A percentile compares a stretch with the other conserved stretches of the same genome.
Conservation (phyloP, 2,888 invertebrate genomes). For the Electrophaes corylata region DNA sequence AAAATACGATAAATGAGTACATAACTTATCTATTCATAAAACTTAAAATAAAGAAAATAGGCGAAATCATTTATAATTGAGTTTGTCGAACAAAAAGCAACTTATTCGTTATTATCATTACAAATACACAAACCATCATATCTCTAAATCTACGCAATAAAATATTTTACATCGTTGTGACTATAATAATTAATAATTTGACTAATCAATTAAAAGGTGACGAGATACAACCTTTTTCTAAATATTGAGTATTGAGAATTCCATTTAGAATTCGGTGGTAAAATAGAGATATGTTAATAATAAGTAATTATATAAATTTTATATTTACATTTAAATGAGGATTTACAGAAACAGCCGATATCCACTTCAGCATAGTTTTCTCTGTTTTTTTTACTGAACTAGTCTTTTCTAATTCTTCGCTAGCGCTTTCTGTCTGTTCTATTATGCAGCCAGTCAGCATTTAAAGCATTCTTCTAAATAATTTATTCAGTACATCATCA, state of each 20-base stretch:
- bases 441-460: not conserved
- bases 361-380: conserved; percentile 4
- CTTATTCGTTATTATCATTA: conserved; percentile 26
- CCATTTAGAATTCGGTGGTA: conserved; percentile 67
- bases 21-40: not conserved
- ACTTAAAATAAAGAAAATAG: conserved; percentile 4
- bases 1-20: conserved; percentile 3
- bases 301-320: conserved; percentile 19
- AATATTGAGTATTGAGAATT: conserved; percentile 67
- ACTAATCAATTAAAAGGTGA: conserved; percentile 68
- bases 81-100: conserved; percentile 31
- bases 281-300: conserved; percentile 61
- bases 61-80: conserved; percentile 26
- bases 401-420: not conserved
- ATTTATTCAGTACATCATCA: conserved; percentile 42
- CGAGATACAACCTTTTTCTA: conserved; percentile 57
- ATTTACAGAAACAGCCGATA: conserved; percentile 3
- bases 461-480: conserved; percentile 7
- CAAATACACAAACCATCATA: conserved; percentile 18
- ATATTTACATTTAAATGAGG: conserved; percentile 35
- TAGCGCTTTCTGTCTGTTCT: not conserved
- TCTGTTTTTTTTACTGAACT: not conserved
- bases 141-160: conserved; percentile 33
- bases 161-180: conserved; percentile 49
- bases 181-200: conserved; percentile 49